Evolutionary conservation across 1,140 invertebrate genomes (phyloP).

Genomic region (Drosophila bifasciata): DNA sequence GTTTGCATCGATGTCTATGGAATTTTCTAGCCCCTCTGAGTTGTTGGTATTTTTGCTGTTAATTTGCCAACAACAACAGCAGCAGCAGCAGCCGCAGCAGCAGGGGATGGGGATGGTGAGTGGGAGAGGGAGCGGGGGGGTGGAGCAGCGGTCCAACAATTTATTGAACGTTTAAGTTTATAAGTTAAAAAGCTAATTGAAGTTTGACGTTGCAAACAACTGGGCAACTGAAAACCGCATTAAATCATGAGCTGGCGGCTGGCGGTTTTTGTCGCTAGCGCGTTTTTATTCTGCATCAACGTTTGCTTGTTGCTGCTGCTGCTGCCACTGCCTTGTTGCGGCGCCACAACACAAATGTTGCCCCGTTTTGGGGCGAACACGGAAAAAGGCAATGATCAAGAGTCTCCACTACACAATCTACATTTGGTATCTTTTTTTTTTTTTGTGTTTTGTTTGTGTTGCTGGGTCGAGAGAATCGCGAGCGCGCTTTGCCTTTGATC

Average conservation of each 20-base stretch:
- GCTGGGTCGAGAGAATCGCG: constrained; percentile 17
- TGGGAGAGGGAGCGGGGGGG: background rate
- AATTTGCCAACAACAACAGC: constrained; percentile 33
- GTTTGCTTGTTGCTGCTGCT: constrained; percentile 28
- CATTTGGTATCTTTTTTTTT: constrained; percentile 60
- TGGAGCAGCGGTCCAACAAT: constrained; percentile 33
- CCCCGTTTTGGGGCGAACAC: constrained; percentile 66
- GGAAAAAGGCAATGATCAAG: constrained; percentile 70
- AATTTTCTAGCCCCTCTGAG: constrained; percentile 53
- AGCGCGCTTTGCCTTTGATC: constrained; percentile 61
- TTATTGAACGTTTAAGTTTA: constrained; percentile 74
- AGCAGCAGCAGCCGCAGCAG: background rate
- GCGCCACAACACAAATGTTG: constrained; percentile 42
- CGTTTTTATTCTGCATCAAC: constrained; percentile 19
- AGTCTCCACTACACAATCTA: constrained; percentile 53
- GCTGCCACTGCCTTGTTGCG: constrained; percentile 22
- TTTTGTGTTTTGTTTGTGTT: too few relatives aligned
- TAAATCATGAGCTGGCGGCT: constrained; percentile 23
- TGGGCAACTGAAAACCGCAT: constrained; percentile 18
- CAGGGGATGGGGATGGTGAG: background rate
- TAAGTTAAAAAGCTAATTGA: constrained; percentile 76
- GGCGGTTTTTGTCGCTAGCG: constrained; percentile 35
- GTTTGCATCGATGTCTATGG: constrained; percentile 57
- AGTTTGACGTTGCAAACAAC: constrained; percentile 59
- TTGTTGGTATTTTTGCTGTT: constrained; percentile 48